A percentile compares a stretch with the other conserved stretches of the same genome.
Conservation (phyloP, 2,797 vertebrate genomes). For the Nyctibius grandis region DNA sequence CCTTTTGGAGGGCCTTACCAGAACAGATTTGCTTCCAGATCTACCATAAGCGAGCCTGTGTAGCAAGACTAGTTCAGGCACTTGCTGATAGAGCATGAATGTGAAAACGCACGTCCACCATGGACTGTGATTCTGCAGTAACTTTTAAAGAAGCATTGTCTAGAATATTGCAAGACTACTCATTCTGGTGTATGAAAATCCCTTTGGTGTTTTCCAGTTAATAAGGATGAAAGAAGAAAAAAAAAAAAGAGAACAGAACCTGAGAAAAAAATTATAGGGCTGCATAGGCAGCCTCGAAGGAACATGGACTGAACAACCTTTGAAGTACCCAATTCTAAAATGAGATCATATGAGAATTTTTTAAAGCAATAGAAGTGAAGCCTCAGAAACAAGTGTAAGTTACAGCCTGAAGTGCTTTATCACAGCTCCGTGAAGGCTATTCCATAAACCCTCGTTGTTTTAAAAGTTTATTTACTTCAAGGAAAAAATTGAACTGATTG, state of each 20-base stretch:
- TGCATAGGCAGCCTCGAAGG: conserved; percentile 35
- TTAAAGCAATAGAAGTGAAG: conserved; percentile 58
- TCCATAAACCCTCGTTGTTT: conserved; percentile 33
- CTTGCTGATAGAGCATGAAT: not conserved
- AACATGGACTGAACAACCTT: conserved; percentile 28
- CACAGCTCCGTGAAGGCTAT: conserved; percentile 37
- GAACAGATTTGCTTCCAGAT: not conserved
- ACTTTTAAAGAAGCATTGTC: not conserved
- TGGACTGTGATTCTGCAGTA: not conserved
- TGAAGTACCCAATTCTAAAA: conserved; percentile 37
- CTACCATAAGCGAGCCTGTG: not conserved
- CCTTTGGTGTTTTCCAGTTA: conserved; percentile 50
- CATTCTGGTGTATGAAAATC: conserved; percentile 40
- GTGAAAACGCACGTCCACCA: not conserved
- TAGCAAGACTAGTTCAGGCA: not conserved
- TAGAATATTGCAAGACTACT: conserved; percentile 3
- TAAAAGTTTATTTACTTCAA: conserved; percentile 31
- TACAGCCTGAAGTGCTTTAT: conserved; percentile 55
- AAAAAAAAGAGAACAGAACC: not conserved
- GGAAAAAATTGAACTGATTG: conserved; percentile 4
- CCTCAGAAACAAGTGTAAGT: conserved; percentile 33
- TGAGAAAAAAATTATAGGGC: conserved; percentile 40
- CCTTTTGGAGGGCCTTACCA: not conserved
- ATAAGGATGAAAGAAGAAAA: conserved; percentile 19
- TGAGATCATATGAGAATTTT: conserved; percentile 46